Evolutionary conservation across 1,140 invertebrate species (phyloP), one percentile per base, ranked within the genome.

Genomic region (Bombus difficillimus): DNA sequence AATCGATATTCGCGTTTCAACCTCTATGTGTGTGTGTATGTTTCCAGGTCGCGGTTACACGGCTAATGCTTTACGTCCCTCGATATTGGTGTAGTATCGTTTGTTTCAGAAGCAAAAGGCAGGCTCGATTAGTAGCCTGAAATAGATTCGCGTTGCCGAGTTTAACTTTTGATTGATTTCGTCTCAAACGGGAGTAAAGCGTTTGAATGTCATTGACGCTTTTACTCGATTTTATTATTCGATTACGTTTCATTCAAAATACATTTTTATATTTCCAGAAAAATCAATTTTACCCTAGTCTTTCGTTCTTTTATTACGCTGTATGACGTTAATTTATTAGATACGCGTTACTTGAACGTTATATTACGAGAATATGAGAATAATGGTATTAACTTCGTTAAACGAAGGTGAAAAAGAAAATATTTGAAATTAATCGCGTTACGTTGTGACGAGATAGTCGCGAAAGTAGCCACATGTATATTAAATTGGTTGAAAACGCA

Each of bases 21-120:
- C 4, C 34, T 41, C 15, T 39, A 8, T 59, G 75, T 75, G 32
- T n/a, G 28, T 57, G 43, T 28, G 25, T 39, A 9, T 1, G 39
- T 78, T 78, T 62, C 75, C 57, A 78, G 57, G 57, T 78, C 57
- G 59, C 57, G 59, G 57, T 78, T 78, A 78, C 64, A 34, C 64
- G 43, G 9, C 1, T 32, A 6, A 71, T 15, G 47, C 34, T 53
- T 34, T 25, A 22, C 66, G 25, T 81, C 32, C 41, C 34, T 47
- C 41, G 41, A 43, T 25, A 41, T 66, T 39, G 47, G 25, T 25
- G 34, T 37, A 32, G 47, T 37, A 59, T 59, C 69, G 80, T 41
- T 73, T 81, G 47, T 73, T 73, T 73, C 69, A 69, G 53, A 73
- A 73, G 80, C 69, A 28, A 72, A n/a, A 53, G n/a, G 28, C 41